These are phyloP conservation scores for Galeopsomyia nigrocyanea DNA, from an alignment of 2,888 invertebrate species.

Conservation along the genomic window DNA sequence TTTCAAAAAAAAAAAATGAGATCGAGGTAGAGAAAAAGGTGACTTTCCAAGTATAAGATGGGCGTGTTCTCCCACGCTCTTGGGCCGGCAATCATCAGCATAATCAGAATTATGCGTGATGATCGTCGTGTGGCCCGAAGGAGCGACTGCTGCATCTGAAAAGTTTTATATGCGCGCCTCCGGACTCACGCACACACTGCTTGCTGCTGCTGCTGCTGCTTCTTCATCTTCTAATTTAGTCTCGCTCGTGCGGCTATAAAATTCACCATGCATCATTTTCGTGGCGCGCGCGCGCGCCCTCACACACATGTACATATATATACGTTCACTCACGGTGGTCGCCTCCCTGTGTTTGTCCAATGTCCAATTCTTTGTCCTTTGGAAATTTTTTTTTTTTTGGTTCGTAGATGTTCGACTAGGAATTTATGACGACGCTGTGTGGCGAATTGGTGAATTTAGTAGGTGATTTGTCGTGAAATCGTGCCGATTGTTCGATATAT, in stretches of 20 bases:
- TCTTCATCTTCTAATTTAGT: constrained; percentile 42
- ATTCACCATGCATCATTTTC: constrained; percentile 52
- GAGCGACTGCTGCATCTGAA: constrained; percentile 23
- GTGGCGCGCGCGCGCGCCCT: constrained; percentile 25
- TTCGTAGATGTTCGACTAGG: too few species aligned
- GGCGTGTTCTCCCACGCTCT: constrained; percentile 44
- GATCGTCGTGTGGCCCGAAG: constrained; percentile 1
- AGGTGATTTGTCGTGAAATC: too few species aligned
- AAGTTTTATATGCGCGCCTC: constrained; percentile 20
- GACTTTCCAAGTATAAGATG: constrained; percentile 19
- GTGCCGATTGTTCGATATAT: too few species aligned
- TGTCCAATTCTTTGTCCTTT: not conserved
- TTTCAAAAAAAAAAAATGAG: constrained; percentile 5
- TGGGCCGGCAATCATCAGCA: constrained; percentile 46
- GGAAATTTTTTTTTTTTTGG: constrained; percentile 11
- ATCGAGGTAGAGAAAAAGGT: not conserved
- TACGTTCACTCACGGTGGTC: constrained; percentile 56
- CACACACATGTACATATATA: too few species aligned
- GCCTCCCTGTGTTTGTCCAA: constrained; percentile 48
- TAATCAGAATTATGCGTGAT: constrained; percentile 48
- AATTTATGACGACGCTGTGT: too few species aligned
- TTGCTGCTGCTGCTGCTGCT: not conserved
- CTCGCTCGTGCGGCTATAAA: constrained; percentile 50
- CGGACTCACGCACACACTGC: constrained; percentile 22
- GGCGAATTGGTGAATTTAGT: too few species aligned